Conservation (phyloP, 2,113 vertebrate species). For the Rhodinocichla rosea region DNA sequence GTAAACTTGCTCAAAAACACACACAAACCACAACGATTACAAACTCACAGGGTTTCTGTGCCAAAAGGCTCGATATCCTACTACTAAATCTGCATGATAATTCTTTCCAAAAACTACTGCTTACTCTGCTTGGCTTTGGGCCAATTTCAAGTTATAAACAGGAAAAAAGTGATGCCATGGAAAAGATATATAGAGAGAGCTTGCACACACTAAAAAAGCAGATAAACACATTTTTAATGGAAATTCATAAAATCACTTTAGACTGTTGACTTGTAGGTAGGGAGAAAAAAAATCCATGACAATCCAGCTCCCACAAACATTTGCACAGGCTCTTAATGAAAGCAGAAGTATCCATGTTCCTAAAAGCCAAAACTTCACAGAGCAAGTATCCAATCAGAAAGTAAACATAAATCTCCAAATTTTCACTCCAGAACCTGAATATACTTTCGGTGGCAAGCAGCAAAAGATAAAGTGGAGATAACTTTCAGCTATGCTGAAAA, state of each 20-base stretch:
- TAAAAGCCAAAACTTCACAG: neutral
- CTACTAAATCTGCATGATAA: neutral
- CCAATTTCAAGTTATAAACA: neutral
- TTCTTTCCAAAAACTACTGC: neutral
- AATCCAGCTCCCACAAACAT: neutral
- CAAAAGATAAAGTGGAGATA: neutral
- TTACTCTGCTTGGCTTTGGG: neutral
- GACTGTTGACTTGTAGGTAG: neutral
- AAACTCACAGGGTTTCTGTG: neutral
- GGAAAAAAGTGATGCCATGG: neutral
- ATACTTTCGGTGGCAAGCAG: neutral
- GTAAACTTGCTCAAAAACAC: neutral
- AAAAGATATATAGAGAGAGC: neutral
- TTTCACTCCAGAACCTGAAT: neutral
- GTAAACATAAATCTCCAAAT: neutral
- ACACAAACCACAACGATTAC: neutral
- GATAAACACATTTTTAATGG: neutral
- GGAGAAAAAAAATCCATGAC: neutral
- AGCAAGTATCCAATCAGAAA: neutral
- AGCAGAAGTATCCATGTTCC: neutral
- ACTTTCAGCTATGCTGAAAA: neutral
- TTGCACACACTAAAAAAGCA: neutral
- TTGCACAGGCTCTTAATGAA: neutral
- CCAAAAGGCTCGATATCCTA: neutral
- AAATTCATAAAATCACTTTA: neutral